phyloP scores from a whole-genome alignment of 2,888 invertebrate genomes.

The Galerucella calmariensis region DNA sequence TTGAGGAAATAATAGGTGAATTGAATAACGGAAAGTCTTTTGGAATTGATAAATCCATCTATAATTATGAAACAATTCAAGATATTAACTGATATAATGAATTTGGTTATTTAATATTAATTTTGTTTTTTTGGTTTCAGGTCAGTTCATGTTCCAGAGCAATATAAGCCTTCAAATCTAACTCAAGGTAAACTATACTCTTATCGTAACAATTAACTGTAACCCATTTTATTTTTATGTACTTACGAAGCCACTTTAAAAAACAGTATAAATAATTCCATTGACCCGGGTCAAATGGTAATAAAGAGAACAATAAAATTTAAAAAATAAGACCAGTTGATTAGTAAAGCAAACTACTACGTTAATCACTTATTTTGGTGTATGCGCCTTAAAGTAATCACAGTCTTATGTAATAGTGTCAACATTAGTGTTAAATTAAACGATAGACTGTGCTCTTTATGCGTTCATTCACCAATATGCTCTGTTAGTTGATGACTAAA shows the following conservation, averaged over 20 bases:
- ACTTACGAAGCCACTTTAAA: conserved; percentile 23
- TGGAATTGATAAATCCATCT: too few relatives aligned
- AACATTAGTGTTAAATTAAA: background rate
- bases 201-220: conserved; percentile 38
- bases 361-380: background rate
- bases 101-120: background rate
- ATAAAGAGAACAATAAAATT: conserved; percentile 52
- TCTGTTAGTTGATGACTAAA: background rate
- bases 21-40: too few relatives aligned
- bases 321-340: conserved; percentile 42
- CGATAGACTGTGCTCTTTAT: background rate
- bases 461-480: background rate
- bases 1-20: too few relatives aligned
- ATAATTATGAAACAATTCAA: too few relatives aligned
- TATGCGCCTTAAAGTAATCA: background rate
- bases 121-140: conserved; percentile 34
- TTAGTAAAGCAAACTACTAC: background rate
- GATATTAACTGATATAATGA: too few relatives aligned
- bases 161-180: conserved; percentile 42
- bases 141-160: conserved; percentile 47
- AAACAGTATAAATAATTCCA: conserved; percentile 44
- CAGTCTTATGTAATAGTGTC: background rate
- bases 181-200: conserved; percentile 44
- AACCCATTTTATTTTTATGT: conserved; percentile 18
- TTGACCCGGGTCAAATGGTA: conserved; percentile 54